Percentiles rank a stretch among this genome's conserved stretches.
phyloP scores from a whole-genome alignment of 1,140 invertebrate species.

The Galendromus occidentalis region DNA sequence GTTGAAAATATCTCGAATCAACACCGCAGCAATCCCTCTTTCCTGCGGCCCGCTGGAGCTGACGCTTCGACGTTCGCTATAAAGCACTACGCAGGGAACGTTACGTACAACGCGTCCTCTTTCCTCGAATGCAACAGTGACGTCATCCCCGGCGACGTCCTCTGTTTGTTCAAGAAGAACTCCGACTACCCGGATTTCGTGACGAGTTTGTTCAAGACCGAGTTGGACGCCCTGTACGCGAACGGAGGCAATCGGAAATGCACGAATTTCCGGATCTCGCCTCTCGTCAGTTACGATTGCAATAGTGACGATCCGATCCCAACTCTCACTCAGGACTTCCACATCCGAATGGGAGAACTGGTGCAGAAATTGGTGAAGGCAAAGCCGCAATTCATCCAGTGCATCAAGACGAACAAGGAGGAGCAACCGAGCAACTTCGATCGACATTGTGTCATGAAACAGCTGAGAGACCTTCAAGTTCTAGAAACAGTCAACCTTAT shows the following conservation, averaged over 20 bases:
- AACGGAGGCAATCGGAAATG: constrained; percentile 57
- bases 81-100: constrained; percentile 70
- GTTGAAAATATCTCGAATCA: constrained; percentile 64
- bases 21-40: constrained; percentile 46
- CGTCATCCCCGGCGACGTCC: constrained; percentile 69
- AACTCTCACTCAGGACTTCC: constrained; percentile 81
- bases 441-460: constrained; percentile 50
- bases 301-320: constrained; percentile 46
- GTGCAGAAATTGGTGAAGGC: constrained; percentile 73
- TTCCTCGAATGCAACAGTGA: constrained; percentile 82
- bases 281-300: constrained; percentile 66
- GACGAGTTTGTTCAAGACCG: constrained; percentile 74
- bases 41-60: constrained; percentile 11
- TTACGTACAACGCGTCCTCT: constrained; percentile 67
- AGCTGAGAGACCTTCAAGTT: constrained; percentile 75
- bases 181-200: constrained; percentile 86
- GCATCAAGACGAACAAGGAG: constrained; percentile 59
- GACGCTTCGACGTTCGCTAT: constrained; percentile 57
- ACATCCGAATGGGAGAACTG: constrained; percentile 73
- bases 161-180: constrained; percentile 77
- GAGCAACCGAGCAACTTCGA: constrained; percentile 58
- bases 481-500: constrained; percentile 82
- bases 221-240: constrained; percentile 64
- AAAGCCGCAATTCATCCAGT: constrained; percentile 76
- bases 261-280: constrained; percentile 66